Conservation (phyloP, 1,140 invertebrate genomes). For the Drosophila bocki region DNA sequence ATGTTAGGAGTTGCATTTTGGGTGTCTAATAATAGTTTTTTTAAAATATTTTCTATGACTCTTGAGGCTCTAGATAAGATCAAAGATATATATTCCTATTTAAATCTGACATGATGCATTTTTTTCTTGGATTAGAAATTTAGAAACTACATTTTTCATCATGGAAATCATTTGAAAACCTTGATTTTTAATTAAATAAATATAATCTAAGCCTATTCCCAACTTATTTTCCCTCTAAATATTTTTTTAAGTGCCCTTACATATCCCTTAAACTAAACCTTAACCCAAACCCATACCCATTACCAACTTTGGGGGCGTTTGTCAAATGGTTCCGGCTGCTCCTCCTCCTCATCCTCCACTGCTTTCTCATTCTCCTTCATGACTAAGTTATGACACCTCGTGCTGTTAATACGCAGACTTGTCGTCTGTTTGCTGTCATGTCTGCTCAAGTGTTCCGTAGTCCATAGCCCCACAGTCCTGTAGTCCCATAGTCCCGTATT, state of each 20-base stretch:
- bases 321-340: slow-evolving; percentile 33
- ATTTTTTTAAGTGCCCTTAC: neutral
- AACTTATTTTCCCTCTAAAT: too few relatives aligned
- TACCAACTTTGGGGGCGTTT: slow-evolving; percentile 14
- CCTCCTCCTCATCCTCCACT: neutral
- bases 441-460: slow-evolving; percentile 38
- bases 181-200: neutral
- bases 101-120: neutral
- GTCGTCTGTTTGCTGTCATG: slow-evolving; percentile 62
- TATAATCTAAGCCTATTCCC: neutral
- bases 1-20: too few relatives aligned
- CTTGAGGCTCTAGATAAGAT: too few relatives aligned
- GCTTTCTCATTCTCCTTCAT: slow-evolving; percentile 12
- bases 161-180: neutral
- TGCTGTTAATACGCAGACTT: slow-evolving; percentile 49
- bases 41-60: too few relatives aligned
- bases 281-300: neutral
- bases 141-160: neutral
- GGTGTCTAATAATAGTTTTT: too few relatives aligned
- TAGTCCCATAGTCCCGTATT: neutral
- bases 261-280: neutral
- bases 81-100: neutral
- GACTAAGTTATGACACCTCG: slow-evolving; percentile 61
- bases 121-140: neutral
- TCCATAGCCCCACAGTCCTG: neutral